phyloP scores from a whole-genome alignment of 2,888 invertebrate genomes.

The Brenthis daphne region DNA sequence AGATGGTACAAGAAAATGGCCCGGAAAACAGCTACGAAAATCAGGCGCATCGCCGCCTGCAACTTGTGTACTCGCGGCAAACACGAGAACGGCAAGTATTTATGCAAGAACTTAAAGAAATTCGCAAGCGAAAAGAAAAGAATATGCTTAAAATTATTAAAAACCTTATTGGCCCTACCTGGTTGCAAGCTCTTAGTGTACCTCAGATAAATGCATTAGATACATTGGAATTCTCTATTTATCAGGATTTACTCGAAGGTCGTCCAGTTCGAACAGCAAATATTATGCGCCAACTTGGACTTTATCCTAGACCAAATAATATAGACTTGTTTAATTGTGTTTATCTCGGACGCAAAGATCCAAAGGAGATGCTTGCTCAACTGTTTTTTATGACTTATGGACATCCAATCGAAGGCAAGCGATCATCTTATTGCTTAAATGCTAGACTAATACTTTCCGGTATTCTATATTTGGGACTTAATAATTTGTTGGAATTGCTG shows the following conservation, averaged over 20 bases:
- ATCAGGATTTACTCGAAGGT: constrained; percentile 68
- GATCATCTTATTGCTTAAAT: constrained; percentile 57
- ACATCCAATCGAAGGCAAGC: constrained; percentile 59
- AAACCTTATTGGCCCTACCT: constrained; percentile 59
- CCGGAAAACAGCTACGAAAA: constrained; percentile 52
- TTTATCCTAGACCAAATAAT: constrained; percentile 56
- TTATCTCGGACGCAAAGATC: constrained; percentile 57
- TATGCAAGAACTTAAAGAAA: constrained; percentile 65
- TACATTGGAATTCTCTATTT: constrained; percentile 54
- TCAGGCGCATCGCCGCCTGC: constrained; percentile 49
- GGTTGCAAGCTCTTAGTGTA: constrained; percentile 72
- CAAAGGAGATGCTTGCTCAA: constrained; percentile 67
- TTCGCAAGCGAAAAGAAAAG: constrained; percentile 52
- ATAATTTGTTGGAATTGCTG: constrained; percentile 55
- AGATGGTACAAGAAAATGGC: constrained; percentile 51
- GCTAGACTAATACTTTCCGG: constrained; percentile 64
- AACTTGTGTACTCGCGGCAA: constrained; percentile 58
- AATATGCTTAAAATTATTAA: constrained; percentile 47
- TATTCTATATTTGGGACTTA: constrained; percentile 66
- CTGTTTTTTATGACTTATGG: constrained; percentile 59
- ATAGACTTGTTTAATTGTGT: constrained; percentile 62
- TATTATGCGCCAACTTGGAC: constrained; percentile 57
- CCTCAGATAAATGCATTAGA: constrained; percentile 63
- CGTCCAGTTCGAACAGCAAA: constrained; percentile 54
- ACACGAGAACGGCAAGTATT: constrained; percentile 61